A percentile compares a stretch with the other conserved stretches of the same genome.
Conservation (phyloP, 2,797 vertebrate species). For the Petrocephalus sullivani region DNA sequence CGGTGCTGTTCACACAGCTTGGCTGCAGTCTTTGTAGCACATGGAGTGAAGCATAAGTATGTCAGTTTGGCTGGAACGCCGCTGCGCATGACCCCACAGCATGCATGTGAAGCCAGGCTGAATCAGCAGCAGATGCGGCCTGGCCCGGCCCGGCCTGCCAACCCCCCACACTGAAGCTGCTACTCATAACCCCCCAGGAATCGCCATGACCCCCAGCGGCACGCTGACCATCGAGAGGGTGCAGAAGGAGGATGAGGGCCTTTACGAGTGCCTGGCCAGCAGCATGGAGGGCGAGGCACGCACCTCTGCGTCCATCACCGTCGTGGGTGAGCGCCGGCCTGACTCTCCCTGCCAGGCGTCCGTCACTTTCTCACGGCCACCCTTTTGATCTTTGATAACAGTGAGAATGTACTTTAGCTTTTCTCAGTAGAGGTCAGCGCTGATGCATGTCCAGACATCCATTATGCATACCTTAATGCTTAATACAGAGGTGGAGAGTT, state of each 20-base stretch:
- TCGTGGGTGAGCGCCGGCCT: constrained; percentile 67
- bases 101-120: neutral
- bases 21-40: neutral
- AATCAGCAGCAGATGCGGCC: neutral
- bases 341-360: neutral
- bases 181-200: constrained; percentile 58
- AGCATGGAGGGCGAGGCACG: constrained; percentile 69
- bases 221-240: constrained; percentile 77
- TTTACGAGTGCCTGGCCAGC: constrained; percentile 74
- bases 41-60: neutral
- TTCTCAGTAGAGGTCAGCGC: neutral
- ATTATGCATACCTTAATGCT: neutral
- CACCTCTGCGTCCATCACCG: constrained; percentile 71
- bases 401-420: neutral
- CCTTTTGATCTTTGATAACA: neutral
- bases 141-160: too few species aligned
- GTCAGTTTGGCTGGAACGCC: neutral
- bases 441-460: neutral
- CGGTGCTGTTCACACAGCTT: neutral
- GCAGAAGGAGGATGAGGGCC: constrained; percentile 85
- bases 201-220: constrained; percentile 66
- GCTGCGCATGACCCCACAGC: neutral
- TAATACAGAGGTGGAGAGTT: neutral
- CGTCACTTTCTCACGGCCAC: neutral
- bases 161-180: neutral